These are phyloP conservation scores for Berghia stephanieae DNA, from an alignment of 1,140 invertebrate species.

Conservation along the genomic window DNA sequence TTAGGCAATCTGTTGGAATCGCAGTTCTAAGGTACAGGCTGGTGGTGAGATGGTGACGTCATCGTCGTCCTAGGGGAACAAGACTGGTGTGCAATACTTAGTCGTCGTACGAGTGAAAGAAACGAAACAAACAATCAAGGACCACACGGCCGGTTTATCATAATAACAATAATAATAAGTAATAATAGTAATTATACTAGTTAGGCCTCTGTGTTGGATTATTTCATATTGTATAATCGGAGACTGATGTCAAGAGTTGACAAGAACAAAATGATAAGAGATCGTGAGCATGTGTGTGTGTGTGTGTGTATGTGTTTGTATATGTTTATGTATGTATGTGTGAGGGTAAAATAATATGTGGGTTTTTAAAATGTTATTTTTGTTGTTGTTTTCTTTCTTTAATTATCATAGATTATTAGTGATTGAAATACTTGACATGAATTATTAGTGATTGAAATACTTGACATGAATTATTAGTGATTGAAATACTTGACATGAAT, in stretches of 20 bases:
- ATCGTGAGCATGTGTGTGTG: background rate
- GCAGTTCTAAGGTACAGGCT: constrained; percentile 64
- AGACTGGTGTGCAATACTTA: too few species aligned
- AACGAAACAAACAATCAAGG: background rate
- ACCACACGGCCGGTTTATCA: background rate
- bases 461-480: too few species aligned
- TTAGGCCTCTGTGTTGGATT: too few species aligned
- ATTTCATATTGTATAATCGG: background rate
- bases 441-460: background rate
- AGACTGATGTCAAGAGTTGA: background rate
- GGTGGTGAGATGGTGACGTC: too few species aligned
- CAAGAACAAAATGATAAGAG: background rate
- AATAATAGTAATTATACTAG: too few species aligned
- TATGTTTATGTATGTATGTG: background rate
- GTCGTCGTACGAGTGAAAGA: background rate
- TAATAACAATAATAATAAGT: too few species aligned
- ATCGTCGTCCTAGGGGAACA: background rate
- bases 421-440: background rate
- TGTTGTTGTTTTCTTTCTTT: background rate
- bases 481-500: too few species aligned
- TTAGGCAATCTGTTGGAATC: constrained; percentile 67
- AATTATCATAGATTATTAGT: background rate
- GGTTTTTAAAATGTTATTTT: background rate
- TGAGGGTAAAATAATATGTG: background rate
- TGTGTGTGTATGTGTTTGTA: constrained; percentile 1